phyloP scores from a whole-genome alignment of 2,888 invertebrate species.

The Platycheirus albimanus region DNA sequence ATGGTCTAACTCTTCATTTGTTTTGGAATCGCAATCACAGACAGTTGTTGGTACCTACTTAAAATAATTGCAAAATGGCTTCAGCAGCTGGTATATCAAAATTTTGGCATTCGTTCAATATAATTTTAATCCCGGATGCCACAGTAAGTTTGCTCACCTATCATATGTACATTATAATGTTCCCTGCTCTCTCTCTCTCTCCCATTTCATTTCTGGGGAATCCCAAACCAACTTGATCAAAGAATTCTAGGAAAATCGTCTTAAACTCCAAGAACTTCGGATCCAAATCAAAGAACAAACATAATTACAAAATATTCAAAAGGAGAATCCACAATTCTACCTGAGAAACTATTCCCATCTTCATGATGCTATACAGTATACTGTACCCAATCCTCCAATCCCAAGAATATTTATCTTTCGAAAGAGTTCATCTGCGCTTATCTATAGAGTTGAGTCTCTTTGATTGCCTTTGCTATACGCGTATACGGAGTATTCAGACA shows the following conservation, averaged over 20 bases:
- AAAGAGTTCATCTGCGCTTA: constrained; percentile 73
- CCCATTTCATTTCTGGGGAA: constrained; percentile 21
- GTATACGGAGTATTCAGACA: constrained; percentile 20
- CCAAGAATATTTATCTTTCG: constrained; percentile 51
- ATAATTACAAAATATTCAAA: background rate
- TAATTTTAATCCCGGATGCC: too few relatives aligned
- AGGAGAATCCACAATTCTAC: constrained; percentile 48
- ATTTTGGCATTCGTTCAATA: too few relatives aligned
- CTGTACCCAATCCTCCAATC: too few relatives aligned
- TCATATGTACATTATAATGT: too few relatives aligned
- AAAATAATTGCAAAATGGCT: too few relatives aligned
- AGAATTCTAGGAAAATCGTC: constrained; percentile 54
- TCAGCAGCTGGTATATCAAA: too few relatives aligned
- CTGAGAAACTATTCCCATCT: constrained; percentile 45
- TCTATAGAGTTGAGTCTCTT: constrained; percentile 49
- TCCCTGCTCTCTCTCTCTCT: too few relatives aligned
- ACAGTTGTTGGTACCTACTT: too few relatives aligned
- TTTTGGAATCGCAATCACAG: too few relatives aligned
- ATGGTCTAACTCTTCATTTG: too few relatives aligned
- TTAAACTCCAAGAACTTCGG: constrained; percentile 58
- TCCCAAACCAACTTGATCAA: constrained; percentile 8
- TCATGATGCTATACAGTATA: constrained; percentile 34
- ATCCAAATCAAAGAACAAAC: background rate
- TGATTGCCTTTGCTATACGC: constrained; percentile 28
- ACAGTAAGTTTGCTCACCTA: too few relatives aligned